Percentiles rank a stretch among this genome's conserved stretches.
phyloP scores from a whole-genome alignment of 2,888 invertebrate species.

The Hedya salicella region DNA sequence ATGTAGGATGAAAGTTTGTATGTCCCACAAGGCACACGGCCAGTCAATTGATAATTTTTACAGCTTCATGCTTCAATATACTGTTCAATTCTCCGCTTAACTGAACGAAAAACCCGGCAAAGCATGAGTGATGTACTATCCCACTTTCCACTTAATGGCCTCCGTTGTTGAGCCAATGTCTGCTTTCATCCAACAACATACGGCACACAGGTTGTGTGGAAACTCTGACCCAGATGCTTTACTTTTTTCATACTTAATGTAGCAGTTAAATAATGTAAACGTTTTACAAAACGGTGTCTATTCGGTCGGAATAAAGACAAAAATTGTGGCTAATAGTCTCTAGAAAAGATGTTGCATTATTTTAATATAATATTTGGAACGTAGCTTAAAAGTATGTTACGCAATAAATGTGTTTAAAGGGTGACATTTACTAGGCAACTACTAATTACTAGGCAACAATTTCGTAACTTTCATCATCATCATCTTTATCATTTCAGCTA shows the following conservation, averaged over 20 bases:
- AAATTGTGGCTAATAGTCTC: background rate
- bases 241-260: conserved; percentile 38
- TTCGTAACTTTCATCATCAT: too few relatives aligned
- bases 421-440: too few relatives aligned
- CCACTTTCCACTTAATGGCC: conserved; percentile 19
- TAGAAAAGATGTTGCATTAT: too few relatives aligned
- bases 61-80: conserved; percentile 31
- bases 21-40: background rate
- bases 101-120: conserved; percentile 43
- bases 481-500: too few relatives aligned
- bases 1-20: too few relatives aligned
- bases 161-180: background rate
- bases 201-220: background rate
- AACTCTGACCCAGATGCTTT: conserved; percentile 29
- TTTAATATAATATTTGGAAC: too few relatives aligned
- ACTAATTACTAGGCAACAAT: too few relatives aligned
- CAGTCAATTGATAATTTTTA: conserved; percentile 30
- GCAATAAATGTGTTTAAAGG: too few relatives aligned
- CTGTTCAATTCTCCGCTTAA: conserved; percentile 38
- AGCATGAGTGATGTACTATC: conserved; percentile 39
- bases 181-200: background rate
- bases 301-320: background rate
- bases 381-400: too few relatives aligned
- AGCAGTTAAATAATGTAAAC: conserved; percentile 32
- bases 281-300: background rate